Evolutionary conservation across 2,888 invertebrate genomes (phyloP).

Genomic region (Eristalis pertinax): DNA sequence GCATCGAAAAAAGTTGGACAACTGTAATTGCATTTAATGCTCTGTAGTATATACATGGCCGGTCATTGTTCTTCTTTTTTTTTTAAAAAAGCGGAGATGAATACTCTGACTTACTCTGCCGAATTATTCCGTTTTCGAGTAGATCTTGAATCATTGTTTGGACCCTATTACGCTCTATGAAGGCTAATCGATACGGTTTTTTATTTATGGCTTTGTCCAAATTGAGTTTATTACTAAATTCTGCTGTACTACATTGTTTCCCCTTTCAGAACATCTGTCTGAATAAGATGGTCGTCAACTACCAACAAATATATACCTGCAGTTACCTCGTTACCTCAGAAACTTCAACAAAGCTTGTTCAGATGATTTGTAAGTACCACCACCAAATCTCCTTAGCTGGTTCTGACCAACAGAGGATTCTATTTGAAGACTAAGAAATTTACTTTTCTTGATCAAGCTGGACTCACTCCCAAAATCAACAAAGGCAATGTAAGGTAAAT

Average conservation of each 20-base stretch:
- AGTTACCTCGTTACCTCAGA: slow-evolving; percentile 17
- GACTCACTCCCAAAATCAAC: slow-evolving; percentile 42
- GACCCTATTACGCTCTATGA: slow-evolving; percentile 13
- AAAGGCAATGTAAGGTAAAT: slow-evolving; percentile 27
- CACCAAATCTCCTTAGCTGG: slow-evolving; percentile 5
- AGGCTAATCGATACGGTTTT: slow-evolving; percentile 34
- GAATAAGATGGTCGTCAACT: slow-evolving; percentile 12
- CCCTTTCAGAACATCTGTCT: slow-evolving; percentile 17
- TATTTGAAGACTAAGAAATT: neutral
- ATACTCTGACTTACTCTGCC: slow-evolving; percentile 26
- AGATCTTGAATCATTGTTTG: slow-evolving; percentile 26
- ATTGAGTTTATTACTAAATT: slow-evolving; percentile 5
- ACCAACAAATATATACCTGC: slow-evolving; percentile 22
- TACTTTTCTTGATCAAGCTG: slow-evolving; percentile 9
- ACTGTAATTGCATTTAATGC: slow-evolving; percentile 17
- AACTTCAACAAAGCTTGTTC: slow-evolving; percentile 14
- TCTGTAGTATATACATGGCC: slow-evolving; percentile 17
- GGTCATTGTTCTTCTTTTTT: slow-evolving; percentile 20
- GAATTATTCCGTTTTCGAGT: slow-evolving; percentile 24
- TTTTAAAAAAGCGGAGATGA: slow-evolving; percentile 28
- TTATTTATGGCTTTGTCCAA: slow-evolving; percentile 19
- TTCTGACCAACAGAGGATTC: neutral
- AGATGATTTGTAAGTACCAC: slow-evolving; percentile 18
- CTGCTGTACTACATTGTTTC: neutral
- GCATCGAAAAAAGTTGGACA: slow-evolving; percentile 25